A percentile compares a stretch with the other conserved stretches of the same genome.
These are phyloP conservation scores for Adineta ricciae DNA, from an alignment of 2,888 invertebrate species.

Conservation along the genomic window DNA sequence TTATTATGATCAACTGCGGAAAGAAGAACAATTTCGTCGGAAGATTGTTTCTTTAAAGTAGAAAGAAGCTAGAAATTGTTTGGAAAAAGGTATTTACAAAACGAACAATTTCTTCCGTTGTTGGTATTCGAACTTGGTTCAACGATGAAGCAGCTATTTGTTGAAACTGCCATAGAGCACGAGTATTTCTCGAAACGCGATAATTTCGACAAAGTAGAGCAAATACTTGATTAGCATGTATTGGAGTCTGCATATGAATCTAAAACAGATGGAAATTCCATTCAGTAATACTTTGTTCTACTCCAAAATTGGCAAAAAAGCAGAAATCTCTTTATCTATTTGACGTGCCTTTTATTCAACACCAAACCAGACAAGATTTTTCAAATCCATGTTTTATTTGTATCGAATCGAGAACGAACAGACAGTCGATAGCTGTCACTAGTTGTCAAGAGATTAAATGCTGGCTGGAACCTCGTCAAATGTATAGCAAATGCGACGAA, in stretches of 20 bases:
- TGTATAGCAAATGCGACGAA: too few relatives aligned
- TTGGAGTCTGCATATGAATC: background rate
- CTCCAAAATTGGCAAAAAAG: background rate
- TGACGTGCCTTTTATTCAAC: background rate
- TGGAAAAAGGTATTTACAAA: too few relatives aligned
- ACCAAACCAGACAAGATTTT: background rate
- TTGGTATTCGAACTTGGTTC: background rate
- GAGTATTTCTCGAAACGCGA: slow-evolving; percentile 17
- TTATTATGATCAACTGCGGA: background rate
- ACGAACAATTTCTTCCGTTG: background rate
- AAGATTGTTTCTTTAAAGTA: background rate
- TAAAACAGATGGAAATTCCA: background rate
- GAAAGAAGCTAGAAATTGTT: background rate
- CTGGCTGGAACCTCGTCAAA: too few relatives aligned
- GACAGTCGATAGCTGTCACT: background rate
- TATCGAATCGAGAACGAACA: background rate
- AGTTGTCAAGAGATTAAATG: background rate
- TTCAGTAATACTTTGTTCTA: background rate
- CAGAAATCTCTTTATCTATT: background rate
- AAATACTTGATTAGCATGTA: background rate
- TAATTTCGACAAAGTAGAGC: background rate
- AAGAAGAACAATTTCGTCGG: background rate
- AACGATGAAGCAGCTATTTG: background rate
- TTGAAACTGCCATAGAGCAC: slow-evolving; percentile 18
- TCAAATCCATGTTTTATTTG: background rate